A percentile compares a stretch with the other conserved stretches of the same genome.
Conservation (phyloP, 2,888 invertebrate genomes). For the Troides helena region DNA sequence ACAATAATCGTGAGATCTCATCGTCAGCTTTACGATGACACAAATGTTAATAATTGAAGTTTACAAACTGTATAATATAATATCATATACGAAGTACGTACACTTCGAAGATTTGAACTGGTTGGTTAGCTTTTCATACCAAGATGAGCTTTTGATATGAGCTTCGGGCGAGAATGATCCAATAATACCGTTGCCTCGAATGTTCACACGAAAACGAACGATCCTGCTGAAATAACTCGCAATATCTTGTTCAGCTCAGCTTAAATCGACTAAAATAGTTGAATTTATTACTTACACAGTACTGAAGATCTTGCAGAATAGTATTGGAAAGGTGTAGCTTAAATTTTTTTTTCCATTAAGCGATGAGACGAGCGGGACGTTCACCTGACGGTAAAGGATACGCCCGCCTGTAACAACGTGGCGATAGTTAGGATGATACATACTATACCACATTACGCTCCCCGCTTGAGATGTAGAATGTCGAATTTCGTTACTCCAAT, state of each 20-base stretch:
- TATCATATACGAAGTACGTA: constrained; percentile 1
- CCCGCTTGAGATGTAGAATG: no score
- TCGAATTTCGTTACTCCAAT: no score
- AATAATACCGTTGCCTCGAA: constrained; percentile 15
- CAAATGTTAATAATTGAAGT: no score
- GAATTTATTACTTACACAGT: background rate
- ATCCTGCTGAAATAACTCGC: background rate
- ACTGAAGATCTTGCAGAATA: background rate
- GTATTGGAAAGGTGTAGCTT: background rate
- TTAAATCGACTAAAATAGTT: constrained; percentile 3
- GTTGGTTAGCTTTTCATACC: constrained; percentile 7
- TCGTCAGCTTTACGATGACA: no score
- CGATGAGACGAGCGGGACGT: no score
- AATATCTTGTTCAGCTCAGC: background rate
- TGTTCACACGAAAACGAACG: constrained; percentile 8
- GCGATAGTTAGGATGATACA: no score
- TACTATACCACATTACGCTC: no score
- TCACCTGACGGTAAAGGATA: no score
- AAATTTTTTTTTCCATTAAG: background rate
- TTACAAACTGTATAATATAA: background rate
- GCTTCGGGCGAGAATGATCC: constrained; percentile 23
- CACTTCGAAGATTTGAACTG: background rate
- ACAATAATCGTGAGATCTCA: no score
- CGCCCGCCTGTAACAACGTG: no score
- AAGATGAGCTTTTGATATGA: background rate